Evolutionary conservation across 1,140 invertebrate genomes (phyloP).

Genomic region (Leptonema lineaticorne): DNA sequence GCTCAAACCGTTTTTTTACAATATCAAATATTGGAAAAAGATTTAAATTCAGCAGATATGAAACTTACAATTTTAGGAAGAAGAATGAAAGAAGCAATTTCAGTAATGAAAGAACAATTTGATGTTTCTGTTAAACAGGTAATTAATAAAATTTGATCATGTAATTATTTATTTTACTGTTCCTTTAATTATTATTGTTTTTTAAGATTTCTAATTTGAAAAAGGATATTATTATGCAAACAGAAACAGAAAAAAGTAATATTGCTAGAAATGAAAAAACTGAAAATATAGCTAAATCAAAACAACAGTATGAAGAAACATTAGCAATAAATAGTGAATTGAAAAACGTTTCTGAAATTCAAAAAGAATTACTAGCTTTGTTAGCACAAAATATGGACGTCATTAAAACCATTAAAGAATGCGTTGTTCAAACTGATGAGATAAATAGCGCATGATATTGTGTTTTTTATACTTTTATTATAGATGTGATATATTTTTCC

Average conservation of each 20-base stretch:
- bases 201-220: slow-evolving; percentile 36
- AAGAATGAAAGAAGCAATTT: slow-evolving; percentile 49
- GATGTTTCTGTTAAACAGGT: slow-evolving; percentile 36
- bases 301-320: slow-evolving; percentile 25
- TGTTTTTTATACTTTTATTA: too few relatives aligned
- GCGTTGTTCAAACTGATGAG: neutral
- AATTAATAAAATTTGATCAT: slow-evolving; percentile 4
- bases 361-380: slow-evolving; percentile 28
- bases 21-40: slow-evolving; percentile 73
- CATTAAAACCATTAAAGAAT: slow-evolving; percentile 10
- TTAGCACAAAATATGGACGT: slow-evolving; percentile 32
- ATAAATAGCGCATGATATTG: neutral
- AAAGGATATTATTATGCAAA: slow-evolving; percentile 22
- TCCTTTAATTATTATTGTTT: neutral
- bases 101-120: slow-evolving; percentile 28
- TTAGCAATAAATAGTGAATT: slow-evolving; percentile 29
- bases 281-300: neutral
- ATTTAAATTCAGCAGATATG: slow-evolving; percentile 56
- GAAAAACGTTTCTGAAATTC: slow-evolving; percentile 29
- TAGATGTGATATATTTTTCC: too few relatives aligned
- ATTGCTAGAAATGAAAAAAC: slow-evolving; percentile 29
- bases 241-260: slow-evolving; percentile 27
- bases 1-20: slow-evolving; percentile 77
- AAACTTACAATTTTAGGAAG: slow-evolving; percentile 50
- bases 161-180: neutral